phyloP scores from a whole-genome alignment of 2,888 invertebrate genomes.

The Poecilus cupreus region DNA sequence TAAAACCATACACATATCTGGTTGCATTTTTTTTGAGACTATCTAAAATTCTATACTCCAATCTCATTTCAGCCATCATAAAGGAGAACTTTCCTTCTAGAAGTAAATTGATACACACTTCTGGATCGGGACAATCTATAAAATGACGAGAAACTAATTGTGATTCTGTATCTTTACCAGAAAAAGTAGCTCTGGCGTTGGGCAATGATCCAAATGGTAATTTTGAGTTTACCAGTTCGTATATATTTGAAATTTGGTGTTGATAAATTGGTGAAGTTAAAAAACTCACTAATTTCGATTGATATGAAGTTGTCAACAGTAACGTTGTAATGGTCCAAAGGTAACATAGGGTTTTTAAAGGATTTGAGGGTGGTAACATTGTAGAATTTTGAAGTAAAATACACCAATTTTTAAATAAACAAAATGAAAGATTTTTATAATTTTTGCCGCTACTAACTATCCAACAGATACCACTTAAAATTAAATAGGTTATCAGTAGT shows the following conservation, averaged over 20 bases:
- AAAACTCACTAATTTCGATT: conserved; percentile 42
- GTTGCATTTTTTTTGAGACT: neutral
- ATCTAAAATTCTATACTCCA: neutral
- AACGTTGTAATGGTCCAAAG: conserved; percentile 20
- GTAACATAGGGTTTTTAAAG: conserved; percentile 12
- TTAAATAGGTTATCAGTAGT: neutral
- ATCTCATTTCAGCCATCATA: conserved; percentile 40
- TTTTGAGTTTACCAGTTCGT: conserved; percentile 8
- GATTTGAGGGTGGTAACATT: neutral
- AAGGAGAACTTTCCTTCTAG: conserved; percentile 33
- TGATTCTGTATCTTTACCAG: neutral
- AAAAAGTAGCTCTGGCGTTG: neutral
- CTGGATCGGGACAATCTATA: neutral
- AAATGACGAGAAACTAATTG: neutral
- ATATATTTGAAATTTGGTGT: conserved; percentile 16
- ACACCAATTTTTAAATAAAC: conserved; percentile 7
- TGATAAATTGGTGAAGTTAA: conserved; percentile 17
- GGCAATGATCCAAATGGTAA: conserved; percentile 39
- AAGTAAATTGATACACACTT: neutral
- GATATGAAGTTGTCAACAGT: conserved; percentile 2
- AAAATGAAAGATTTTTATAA: neutral
- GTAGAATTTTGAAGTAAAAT: conserved; percentile 33
- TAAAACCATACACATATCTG: neutral
- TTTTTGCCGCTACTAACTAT: neutral
- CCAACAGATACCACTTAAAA: conserved; percentile 1